Evolutionary conservation across 2,113 vertebrate species (phyloP).

Genomic region (Cyanoderma ruficeps): DNA sequence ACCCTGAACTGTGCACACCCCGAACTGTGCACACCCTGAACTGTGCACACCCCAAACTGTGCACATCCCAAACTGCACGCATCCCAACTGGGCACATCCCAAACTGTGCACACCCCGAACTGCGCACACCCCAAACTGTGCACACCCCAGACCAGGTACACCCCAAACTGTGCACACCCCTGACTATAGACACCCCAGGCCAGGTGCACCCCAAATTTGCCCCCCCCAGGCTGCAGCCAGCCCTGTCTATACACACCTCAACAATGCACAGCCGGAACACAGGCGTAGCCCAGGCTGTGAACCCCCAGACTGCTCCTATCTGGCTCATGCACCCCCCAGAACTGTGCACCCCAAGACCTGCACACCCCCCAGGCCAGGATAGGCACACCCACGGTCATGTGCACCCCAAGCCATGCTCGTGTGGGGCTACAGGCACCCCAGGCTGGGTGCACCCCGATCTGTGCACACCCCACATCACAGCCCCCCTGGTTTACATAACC

Average conservation of each 20-base stretch:
- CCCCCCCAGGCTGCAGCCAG: neutral
- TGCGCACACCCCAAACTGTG: neutral
- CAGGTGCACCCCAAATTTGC: neutral
- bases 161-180: too few species aligned
- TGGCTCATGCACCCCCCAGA: neutral
- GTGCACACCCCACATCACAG: neutral
- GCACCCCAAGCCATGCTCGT: neutral
- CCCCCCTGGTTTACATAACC: neutral
- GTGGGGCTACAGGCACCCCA: too few species aligned
- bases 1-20: too few species aligned
- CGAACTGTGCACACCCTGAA: too few species aligned
- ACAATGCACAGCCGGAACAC: neutral
- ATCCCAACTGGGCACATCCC: neutral
- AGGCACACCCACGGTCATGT: fast-evolving
- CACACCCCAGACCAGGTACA: neutral
- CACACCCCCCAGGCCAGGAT: neutral
- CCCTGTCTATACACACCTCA: neutral
- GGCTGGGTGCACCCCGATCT: neutral
- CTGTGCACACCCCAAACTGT: too few species aligned
- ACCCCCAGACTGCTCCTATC: too few species aligned
- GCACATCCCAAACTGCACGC: neutral
- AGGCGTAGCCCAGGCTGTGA: fast-evolving
- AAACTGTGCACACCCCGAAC: too few species aligned
- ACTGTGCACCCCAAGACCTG: neutral
- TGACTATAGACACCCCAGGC: neutral